Conservation (phyloP, 2,888 invertebrate genomes). For the Chelonus formosanus region DNA sequence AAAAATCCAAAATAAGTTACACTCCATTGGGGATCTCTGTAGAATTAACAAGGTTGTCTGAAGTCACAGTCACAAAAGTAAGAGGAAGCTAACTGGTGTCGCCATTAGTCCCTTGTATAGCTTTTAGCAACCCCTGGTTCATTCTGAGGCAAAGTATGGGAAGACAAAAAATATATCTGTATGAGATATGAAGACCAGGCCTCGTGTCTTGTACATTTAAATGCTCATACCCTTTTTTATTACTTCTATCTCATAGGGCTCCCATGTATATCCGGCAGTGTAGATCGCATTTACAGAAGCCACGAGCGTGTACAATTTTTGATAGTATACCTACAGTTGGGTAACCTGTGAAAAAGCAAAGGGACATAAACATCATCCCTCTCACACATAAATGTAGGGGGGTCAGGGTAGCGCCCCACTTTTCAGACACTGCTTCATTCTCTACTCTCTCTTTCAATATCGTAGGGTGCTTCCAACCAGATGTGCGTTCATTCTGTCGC, state of each 20-base stretch:
- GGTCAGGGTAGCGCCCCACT: not conserved
- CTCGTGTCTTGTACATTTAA: constrained; percentile 27
- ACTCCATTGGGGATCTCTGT: too few species aligned
- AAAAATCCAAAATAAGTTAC: too few species aligned
- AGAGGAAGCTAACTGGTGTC: too few species aligned
- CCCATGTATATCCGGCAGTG: not conserved
- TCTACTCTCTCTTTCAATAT: constrained; percentile 10
- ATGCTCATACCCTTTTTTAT: constrained; percentile 31
- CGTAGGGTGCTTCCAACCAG: too few species aligned
- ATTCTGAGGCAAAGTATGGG: constrained; percentile 11
- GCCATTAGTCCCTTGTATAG: constrained; percentile 13
- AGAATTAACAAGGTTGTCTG: too few species aligned
- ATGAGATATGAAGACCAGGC: constrained; percentile 3
- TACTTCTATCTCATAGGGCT: constrained; percentile 12
- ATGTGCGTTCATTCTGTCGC: too few species aligned
- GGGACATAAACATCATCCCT: constrained; percentile 34
- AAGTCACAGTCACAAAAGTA: too few species aligned
- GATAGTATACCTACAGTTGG: constrained; percentile 48
- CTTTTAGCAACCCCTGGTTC: constrained; percentile 36
- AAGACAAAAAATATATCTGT: not conserved
- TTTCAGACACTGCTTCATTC: constrained; percentile 19
- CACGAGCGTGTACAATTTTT: constrained; percentile 26
- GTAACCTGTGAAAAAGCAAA: constrained; percentile 23
- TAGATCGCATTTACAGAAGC: constrained; percentile 32
- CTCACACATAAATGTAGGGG: constrained; percentile 1